Base-by-base conservation (phyloP, 2,888 invertebrate species). In the Hypsopygia costalis region DNA sequence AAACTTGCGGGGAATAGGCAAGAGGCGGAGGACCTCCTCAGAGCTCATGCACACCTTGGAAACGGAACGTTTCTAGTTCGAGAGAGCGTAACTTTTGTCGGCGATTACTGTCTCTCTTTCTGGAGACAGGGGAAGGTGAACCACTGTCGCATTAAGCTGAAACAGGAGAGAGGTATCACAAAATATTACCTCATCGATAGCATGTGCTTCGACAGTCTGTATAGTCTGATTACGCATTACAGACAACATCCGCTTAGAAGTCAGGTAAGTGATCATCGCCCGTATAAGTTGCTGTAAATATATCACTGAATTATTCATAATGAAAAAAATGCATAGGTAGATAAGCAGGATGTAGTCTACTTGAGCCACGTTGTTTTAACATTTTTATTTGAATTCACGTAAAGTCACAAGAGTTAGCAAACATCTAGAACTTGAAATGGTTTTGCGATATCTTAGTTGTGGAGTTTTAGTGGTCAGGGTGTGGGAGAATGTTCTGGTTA, bases 91-190 rank as follows among this genome's bases (percentile, higher is more conserved):
- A 98, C 98, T 0, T 98, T 98, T 80, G 96, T 98, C 0, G 98
- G 98, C 0, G 98, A 98, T 76, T 98, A 97, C 70, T 97, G 97
- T 47, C 85, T 98, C 16, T 98, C 98, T 0, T 98, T 98, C 81
- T 97, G 96, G 97, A 91, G 97, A 8, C 93, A 94, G 58, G 95
- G 94, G 30, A 93, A 93, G 65, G 96, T 96, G 0, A 97, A 97
- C 76, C 98, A 98, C 72, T 98, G 98, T 71, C 91, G 97, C 33
- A 98, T 98, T 44, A 94, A 95, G 68, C 90, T 97, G 36, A 95
- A 95, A 63, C 97, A 97, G 67, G 97, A 97, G 47, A 92, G 94
- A 61, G 97, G 97, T 3, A 90, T 94, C 53, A 95, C 94, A 0
- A 97, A 96, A 75, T 98, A 96, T 81, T 98, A 95, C 80, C 88